phyloP scores from a whole-genome alignment of 2,797 vertebrate genomes.

The Oreochromis mossambicus region DNA sequence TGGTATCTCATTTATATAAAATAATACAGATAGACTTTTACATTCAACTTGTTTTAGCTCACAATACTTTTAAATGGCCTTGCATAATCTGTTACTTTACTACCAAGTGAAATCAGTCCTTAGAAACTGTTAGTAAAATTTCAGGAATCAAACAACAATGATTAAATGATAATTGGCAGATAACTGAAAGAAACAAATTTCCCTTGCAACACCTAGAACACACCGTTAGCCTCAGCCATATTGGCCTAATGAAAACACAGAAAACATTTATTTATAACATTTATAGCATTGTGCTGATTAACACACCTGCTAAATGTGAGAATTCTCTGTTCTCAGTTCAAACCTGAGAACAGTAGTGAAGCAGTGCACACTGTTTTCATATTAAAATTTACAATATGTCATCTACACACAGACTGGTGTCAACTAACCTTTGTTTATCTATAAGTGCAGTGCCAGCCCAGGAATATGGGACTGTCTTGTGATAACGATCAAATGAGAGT shows the following conservation, averaged over 20 bases:
- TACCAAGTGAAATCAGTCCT: background rate
- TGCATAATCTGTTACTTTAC: background rate
- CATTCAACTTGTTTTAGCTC: rapidly evolving
- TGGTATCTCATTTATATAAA: background rate
- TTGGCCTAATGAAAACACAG: background rate
- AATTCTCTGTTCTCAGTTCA: background rate
- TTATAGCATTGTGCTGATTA: background rate
- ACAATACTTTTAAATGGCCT: background rate
- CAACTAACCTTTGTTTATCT: background rate
- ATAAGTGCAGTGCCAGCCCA: background rate
- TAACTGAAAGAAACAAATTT: background rate
- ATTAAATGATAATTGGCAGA: background rate
- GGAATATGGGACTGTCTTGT: background rate
- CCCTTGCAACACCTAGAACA: background rate
- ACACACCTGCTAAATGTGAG: background rate
- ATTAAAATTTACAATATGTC: background rate
- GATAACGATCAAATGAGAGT: background rate
- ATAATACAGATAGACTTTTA: background rate
- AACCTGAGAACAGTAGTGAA: background rate
- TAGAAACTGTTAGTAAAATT: background rate
- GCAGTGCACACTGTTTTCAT: background rate
- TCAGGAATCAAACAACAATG: background rate
- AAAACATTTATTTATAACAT: background rate
- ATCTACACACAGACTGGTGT: background rate
- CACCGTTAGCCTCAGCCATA: background rate